Conservation (phyloP, 2,113 vertebrate species). For the Raja brachyura region DNA sequence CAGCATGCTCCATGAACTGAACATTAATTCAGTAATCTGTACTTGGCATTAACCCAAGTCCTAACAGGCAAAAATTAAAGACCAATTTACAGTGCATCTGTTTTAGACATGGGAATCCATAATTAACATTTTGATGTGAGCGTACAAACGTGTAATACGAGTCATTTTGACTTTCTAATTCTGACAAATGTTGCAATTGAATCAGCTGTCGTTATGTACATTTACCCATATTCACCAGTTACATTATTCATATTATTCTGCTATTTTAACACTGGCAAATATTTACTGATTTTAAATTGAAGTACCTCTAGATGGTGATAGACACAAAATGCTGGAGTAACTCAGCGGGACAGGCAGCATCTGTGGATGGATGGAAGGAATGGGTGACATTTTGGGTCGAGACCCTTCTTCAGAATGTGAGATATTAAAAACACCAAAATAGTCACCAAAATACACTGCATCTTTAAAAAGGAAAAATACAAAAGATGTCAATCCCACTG, state of each 20-base stretch:
- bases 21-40: slow-evolving; percentile 10
- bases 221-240: not conserved
- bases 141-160: not conserved
- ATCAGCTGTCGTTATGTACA: too few relatives aligned
- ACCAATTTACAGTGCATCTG: not conserved
- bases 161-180: not conserved
- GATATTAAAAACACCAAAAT: too few relatives aligned
- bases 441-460: too few relatives aligned
- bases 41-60: not conserved
- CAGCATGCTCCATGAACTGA: not conserved
- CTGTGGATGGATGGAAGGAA: too few relatives aligned
- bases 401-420: too few relatives aligned
- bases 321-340: too few relatives aligned
- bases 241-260: not conserved
- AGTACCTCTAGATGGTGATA: too few relatives aligned
- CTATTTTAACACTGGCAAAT: not conserved
- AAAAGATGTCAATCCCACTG: too few relatives aligned
- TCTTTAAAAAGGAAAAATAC: too few relatives aligned
- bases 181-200: too few relatives aligned
- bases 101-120: not conserved
- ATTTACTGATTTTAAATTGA: not conserved
- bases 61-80: not conserved
- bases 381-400: too few relatives aligned
- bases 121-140: not conserved
- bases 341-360: too few relatives aligned